Conservation (phyloP, 2,888 invertebrate genomes). For the Isoperla grammatica region DNA sequence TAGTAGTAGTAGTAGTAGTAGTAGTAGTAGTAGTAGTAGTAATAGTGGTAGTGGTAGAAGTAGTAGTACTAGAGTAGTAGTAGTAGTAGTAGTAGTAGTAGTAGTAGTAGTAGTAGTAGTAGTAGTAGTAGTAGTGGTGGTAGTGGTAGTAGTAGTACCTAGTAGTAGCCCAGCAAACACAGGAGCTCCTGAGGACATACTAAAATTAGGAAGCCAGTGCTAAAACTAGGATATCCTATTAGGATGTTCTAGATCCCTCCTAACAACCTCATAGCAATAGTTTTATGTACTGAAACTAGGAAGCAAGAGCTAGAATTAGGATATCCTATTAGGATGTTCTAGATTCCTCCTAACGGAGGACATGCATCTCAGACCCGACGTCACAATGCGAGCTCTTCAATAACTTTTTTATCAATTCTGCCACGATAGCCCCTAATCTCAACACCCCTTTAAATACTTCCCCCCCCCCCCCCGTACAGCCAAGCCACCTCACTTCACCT, state of each 20-base stretch:
- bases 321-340: no score
- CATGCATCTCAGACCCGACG: not conserved
- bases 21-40: slow-evolving; percentile 8
- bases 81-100: slow-evolving; percentile 12
- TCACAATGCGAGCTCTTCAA: not conserved
- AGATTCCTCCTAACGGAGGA: no score
- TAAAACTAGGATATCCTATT: no score
- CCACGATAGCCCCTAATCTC: not conserved
- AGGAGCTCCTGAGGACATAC: no score
- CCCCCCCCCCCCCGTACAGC: not conserved
- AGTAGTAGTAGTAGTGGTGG: slow-evolving; percentile 7
- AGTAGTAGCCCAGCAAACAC: no score
- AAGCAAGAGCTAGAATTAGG: no score
- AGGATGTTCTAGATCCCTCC: no score
- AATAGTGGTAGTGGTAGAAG: slow-evolving; percentile 6
- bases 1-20: slow-evolving; percentile 12
- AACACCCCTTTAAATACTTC: not conserved
- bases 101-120: slow-evolving; percentile 12
- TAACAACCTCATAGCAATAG: no score
- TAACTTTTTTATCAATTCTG: not conserved
- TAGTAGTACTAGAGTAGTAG: slow-evolving; percentile 12
- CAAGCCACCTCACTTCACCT: not conserved
- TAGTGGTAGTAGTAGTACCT: not conserved
- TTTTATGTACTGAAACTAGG: no score
- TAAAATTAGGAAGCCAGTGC: no score